Conservation (phyloP, 2,113 vertebrate species). For the Cynocephalus volans region DNA sequence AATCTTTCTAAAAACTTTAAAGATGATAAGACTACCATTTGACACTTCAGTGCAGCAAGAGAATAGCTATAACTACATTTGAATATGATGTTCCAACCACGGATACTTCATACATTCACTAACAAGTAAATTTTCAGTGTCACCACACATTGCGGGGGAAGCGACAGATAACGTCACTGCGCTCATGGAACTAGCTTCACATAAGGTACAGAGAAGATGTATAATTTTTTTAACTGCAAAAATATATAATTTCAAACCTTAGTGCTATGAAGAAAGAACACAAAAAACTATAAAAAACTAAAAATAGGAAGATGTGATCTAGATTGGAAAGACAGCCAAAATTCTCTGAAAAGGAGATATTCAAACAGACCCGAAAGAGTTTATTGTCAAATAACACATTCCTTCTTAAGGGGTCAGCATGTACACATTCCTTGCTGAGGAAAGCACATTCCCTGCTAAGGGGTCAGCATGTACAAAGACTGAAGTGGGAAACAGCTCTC, state of each 20-base stretch:
- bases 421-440: too few species aligned
- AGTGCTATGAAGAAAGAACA: conserved; percentile 26
- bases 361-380: too few species aligned
- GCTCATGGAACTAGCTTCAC: not conserved
- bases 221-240: not conserved
- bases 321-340: not conserved
- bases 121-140: not conserved
- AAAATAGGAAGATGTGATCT: not conserved
- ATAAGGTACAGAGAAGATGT: not conserved
- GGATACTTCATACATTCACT: not conserved
- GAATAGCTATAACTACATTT: not conserved
- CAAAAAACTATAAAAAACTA: not conserved
- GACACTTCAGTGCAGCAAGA: not conserved
- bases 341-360: too few species aligned
- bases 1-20: conserved; percentile 30
- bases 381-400: too few species aligned
- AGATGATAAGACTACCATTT: not conserved
- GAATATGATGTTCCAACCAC: not conserved
- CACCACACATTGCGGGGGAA: not conserved
- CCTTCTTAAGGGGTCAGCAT: too few species aligned
- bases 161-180: not conserved
- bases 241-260: conserved; percentile 28
- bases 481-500: too few species aligned
- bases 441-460: too few species aligned
- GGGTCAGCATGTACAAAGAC: too few species aligned